Conservation (phyloP, 2,888 invertebrate species). For the Sminthurides aquaticus region DNA sequence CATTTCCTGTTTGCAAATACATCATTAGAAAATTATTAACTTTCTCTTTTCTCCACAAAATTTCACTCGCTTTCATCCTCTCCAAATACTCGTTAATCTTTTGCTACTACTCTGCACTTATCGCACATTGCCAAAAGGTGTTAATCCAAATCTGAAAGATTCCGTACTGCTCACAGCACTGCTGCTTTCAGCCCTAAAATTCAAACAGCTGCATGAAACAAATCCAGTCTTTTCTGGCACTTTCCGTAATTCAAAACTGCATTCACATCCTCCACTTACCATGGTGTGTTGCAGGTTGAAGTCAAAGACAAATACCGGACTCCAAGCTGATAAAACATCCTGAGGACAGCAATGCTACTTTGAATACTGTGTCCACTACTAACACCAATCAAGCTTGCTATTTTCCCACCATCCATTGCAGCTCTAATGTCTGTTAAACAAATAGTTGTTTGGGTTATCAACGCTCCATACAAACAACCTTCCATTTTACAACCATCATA, state of each 20-base stretch:
- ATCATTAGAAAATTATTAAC: neutral
- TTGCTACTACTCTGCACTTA: too few species aligned
- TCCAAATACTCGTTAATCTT: too few species aligned
- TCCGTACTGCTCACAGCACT: neutral
- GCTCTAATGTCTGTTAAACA: constrained; percentile 47
- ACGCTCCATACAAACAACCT: too few species aligned
- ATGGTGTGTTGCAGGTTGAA: constrained; percentile 83
- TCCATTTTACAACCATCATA: too few species aligned
- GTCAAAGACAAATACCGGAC: constrained; percentile 74
- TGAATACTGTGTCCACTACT: constrained; percentile 89
- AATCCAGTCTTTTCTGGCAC: too few species aligned
- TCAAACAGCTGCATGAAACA: neutral
- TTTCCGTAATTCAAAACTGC: too few species aligned
- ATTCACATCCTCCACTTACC: too few species aligned
- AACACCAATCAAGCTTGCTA: constrained; percentile 62
- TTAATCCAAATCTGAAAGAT: neutral
- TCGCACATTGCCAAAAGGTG: neutral
- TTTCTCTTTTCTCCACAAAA: neutral
- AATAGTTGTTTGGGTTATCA: constrained; percentile 30
- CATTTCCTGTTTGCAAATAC: neutral
- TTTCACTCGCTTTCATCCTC: too few species aligned
- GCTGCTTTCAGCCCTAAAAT: constrained; percentile 12
- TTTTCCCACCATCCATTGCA: constrained; percentile 50
- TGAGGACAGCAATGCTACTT: constrained; percentile 74
- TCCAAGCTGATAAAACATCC: constrained; percentile 81